Evolutionary conservation across 2,888 invertebrate genomes (phyloP).

Genomic region (Drosophila subsilvestris): DNA sequence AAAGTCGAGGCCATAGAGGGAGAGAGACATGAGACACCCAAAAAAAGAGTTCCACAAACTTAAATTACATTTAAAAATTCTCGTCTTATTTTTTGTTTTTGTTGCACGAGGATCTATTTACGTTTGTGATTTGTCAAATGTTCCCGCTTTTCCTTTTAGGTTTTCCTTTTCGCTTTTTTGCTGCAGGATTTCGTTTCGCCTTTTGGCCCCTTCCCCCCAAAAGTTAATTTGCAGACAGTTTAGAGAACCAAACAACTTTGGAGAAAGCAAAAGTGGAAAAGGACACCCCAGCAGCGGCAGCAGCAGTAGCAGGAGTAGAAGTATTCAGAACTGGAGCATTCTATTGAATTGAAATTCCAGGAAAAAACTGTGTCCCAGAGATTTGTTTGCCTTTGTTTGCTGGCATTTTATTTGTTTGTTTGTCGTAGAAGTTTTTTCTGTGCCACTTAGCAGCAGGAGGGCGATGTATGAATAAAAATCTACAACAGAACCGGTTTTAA

Average conservation of each 20-base stretch:
- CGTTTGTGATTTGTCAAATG: constrained; percentile 47
- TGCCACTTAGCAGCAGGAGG: constrained; percentile 3
- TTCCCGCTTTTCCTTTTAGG: constrained; percentile 37
- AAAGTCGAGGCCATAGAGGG: neutral
- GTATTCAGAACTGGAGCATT: constrained; percentile 27
- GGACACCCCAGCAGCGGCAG: constrained; percentile 27
- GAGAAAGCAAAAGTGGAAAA: constrained; percentile 38
- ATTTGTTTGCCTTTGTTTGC: constrained; percentile 48
- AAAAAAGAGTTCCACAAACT: constrained; percentile 25
- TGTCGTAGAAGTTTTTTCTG: constrained; percentile 21
- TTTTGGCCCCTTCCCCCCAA: constrained; percentile 17
- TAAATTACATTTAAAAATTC: constrained; percentile 41
- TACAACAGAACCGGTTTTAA: neutral
- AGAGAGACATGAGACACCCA: neutral
- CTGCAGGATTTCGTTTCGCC: neutral
- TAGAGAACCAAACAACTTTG: constrained; percentile 29
- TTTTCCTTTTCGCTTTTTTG: constrained; percentile 15
- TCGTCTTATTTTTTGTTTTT: neutral
- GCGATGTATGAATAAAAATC: neutral
- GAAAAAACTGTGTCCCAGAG: constrained; percentile 34
- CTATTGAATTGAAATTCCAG: constrained; percentile 50
- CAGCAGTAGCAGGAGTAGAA: neutral
- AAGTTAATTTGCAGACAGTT: constrained; percentile 60
- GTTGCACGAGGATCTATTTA: constrained; percentile 31
- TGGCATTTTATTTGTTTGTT: constrained; percentile 30